Percentiles rank a stretch among this genome's conserved stretches.
Conservation (phyloP, 2,797 vertebrate species). For the Prunella strophiata region DNA sequence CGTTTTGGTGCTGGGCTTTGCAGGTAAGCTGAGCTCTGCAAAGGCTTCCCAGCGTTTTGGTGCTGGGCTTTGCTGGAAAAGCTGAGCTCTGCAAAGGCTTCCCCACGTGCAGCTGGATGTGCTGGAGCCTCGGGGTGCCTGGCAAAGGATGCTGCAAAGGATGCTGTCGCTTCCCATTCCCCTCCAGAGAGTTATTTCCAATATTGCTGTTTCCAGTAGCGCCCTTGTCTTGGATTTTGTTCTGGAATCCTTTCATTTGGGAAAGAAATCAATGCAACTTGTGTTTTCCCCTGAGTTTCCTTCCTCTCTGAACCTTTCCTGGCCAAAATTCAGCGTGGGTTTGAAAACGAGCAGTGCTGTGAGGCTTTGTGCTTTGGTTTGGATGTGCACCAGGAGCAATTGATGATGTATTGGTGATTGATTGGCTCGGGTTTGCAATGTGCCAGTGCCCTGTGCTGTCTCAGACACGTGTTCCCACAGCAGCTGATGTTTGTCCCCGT, state of each 20-base stretch:
- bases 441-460: background rate
- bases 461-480: background rate
- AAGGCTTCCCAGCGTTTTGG: too few relatives aligned
- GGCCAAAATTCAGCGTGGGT: rapidly evolving
- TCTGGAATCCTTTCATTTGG: background rate
- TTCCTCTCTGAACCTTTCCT: background rate
- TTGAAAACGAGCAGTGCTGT: rapidly evolving
- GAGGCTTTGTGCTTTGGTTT: background rate
- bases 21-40: too few relatives aligned
- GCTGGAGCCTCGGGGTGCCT: background rate
- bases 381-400: rapidly evolving
- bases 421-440: background rate
- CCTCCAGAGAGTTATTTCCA: background rate
- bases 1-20: too few relatives aligned
- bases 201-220: rapidly evolving
- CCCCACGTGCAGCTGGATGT: background rate
- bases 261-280: background rate
- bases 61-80: too few relatives aligned
- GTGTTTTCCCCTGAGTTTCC: background rate
- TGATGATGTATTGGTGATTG: rapidly evolving
- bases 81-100: background rate
- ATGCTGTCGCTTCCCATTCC: background rate
- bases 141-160: background rate
- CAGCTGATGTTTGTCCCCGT: background rate
- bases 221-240: background rate